Evolutionary conservation across 2,888 invertebrate genomes (phyloP).

Genomic region (Agrotis puta): DNA sequence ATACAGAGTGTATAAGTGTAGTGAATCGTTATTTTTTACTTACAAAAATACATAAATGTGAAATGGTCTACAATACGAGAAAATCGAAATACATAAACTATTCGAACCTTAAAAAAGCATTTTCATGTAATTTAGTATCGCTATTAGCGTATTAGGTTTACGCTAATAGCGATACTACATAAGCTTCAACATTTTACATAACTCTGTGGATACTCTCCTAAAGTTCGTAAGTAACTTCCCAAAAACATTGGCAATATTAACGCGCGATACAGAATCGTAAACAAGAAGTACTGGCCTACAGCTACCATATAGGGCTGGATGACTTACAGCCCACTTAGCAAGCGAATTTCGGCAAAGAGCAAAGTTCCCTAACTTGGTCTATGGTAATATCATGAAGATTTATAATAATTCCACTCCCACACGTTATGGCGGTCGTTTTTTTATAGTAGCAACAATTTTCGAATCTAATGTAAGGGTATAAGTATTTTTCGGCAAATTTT

Average conservation of each 20-base stretch:
- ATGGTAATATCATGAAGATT: constrained; percentile 90
- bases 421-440: constrained; percentile 83
- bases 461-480: constrained; percentile 80
- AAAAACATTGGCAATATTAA: constrained; percentile 51
- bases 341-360: constrained; percentile 85
- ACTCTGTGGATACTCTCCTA: neutral
- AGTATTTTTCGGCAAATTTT: constrained; percentile 73
- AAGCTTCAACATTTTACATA: constrained; percentile 7
- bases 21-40: too few relatives aligned
- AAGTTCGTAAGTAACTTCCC: constrained; percentile 21
- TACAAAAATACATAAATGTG: too few relatives aligned
- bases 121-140: neutral
- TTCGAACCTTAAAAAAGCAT: neutral
- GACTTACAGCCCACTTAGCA: constrained; percentile 89
- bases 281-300: constrained; percentile 74
- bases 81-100: neutral
- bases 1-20: too few relatives aligned
- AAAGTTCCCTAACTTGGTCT: constrained; percentile 88
- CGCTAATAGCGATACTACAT: too few relatives aligned
- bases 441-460: constrained; percentile 84
- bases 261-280: constrained; percentile 68
- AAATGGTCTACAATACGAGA: too few relatives aligned
- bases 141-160: neutral
- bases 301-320: constrained; percentile 78
- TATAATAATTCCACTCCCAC: constrained; percentile 87